Evolutionary conservation across 1,140 invertebrate species (phyloP).

Genomic region (Drosophila grimshawi): DNA sequence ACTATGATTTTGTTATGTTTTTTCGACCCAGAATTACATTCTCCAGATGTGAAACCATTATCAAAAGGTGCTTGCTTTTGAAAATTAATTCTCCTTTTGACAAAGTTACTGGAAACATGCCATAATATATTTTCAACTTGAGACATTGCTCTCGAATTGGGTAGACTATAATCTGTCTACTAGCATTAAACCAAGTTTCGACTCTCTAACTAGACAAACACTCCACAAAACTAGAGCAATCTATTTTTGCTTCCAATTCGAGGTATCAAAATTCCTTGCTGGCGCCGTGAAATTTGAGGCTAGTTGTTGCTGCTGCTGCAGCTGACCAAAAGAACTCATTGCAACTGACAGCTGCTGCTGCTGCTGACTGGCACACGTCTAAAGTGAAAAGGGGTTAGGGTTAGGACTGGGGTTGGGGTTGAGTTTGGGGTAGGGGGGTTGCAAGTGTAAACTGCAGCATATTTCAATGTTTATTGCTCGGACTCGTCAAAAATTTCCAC

Average conservation of each 20-base stretch:
- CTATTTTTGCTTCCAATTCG: not conserved
- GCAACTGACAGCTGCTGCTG: conserved; percentile 14
- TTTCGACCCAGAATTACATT: too few species aligned
- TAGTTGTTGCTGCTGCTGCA: conserved; percentile 28
- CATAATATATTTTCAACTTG: too few species aligned
- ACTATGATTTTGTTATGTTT: too few species aligned
- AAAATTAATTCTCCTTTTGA: too few species aligned
- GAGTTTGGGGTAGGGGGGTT: not conserved
- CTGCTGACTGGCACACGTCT: conserved; percentile 26
- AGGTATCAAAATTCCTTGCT: not conserved
- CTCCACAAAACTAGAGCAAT: not conserved
- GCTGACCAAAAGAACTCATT: conserved; percentile 29
- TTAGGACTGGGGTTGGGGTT: not conserved
- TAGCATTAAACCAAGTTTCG: too few species aligned
- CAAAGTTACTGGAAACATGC: too few species aligned
- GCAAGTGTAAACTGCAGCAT: conserved; percentile 54
- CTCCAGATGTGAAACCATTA: too few species aligned
- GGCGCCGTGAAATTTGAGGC: conserved; percentile 39
- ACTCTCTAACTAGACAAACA: not conserved
- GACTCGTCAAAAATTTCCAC: conserved; percentile 68
- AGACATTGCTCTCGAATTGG: too few species aligned
- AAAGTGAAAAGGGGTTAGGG: not conserved
- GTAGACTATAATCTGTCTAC: too few species aligned
- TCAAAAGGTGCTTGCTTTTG: too few species aligned
- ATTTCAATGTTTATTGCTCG: conserved; percentile 65